phyloP scores from a whole-genome alignment of 35 echinoderm and acorn worm species.

The Patiria miniata region DNA sequence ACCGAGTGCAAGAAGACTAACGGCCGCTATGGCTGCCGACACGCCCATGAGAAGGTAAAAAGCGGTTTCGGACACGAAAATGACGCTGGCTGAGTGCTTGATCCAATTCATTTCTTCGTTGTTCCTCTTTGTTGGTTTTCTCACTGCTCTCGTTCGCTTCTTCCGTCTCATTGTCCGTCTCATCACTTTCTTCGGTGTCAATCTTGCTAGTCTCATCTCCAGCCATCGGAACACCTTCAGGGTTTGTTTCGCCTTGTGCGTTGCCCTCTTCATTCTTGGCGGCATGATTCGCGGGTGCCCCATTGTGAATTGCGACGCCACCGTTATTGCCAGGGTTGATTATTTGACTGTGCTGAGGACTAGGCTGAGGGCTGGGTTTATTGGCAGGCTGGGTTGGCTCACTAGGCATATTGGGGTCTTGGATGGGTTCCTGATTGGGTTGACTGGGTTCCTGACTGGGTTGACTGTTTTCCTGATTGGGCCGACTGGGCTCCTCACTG shows the following conservation, averaged over 20 bases:
- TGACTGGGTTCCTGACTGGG: too few relatives aligned
- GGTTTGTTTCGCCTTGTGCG: too few relatives aligned
- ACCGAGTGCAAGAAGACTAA: neutral
- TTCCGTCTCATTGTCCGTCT: neutral
- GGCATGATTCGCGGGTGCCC: neutral
- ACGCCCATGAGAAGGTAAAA: conserved; percentile 13
- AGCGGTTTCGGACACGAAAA: neutral
- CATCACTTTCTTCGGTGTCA: neutral
- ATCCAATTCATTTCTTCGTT: neutral
- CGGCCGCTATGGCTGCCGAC: neutral
- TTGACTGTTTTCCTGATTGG: too few relatives aligned
- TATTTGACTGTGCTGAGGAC: too few relatives aligned
- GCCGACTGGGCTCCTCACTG: too few relatives aligned
- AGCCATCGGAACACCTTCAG: too few relatives aligned
- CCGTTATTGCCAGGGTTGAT: neutral
- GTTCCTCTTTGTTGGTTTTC: neutral
- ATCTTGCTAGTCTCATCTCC: too few relatives aligned
- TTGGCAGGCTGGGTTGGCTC: too few relatives aligned
- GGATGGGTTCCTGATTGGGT: too few relatives aligned
- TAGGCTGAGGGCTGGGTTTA: too few relatives aligned
- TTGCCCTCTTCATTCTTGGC: neutral
- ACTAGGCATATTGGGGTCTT: too few relatives aligned
- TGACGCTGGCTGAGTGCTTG: neutral
- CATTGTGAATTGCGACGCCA: neutral
- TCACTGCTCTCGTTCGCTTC: neutral